Evolutionary conservation across 2,113 vertebrate species (phyloP).

Genomic region (Macquaria ambigua): DNA sequence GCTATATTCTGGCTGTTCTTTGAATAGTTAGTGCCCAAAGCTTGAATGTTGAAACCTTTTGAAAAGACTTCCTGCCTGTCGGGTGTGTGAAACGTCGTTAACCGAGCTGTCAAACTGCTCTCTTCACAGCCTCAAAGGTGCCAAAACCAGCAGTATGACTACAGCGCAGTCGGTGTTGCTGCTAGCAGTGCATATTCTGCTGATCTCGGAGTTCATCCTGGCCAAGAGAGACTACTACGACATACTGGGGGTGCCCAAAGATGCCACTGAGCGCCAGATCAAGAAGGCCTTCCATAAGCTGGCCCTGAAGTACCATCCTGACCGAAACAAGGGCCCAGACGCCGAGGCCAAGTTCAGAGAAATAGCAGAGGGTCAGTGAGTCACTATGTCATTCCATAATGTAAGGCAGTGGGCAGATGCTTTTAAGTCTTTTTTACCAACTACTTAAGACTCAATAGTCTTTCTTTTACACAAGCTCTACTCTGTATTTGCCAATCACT

Average conservation of each 20-base stretch:
- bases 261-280: conserved; percentile 93
- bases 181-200: conserved; percentile 92
- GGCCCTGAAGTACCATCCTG: conserved; percentile 96
- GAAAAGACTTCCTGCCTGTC: not conserved
- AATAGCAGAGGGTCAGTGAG: conserved; percentile 92
- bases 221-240: conserved; percentile 95
- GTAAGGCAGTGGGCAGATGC: not conserved
- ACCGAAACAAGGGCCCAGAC: conserved; percentile 95
- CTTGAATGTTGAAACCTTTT: not conserved
- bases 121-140: conserved; percentile 67
- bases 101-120: conserved; percentile 21
- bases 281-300: conserved; percentile 98
- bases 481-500: too few species aligned
- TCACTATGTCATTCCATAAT: not conserved
- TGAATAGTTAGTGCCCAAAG: rapidly evolving
- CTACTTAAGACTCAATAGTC: too few species aligned
- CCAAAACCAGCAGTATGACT: conserved; percentile 86
- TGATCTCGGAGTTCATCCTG: conserved; percentile 95
- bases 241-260: conserved; percentile 93
- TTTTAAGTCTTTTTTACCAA: not conserved
- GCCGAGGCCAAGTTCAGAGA: conserved; percentile 96
- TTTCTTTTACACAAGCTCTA: too few species aligned
- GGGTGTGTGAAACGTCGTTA: not conserved
- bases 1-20: rapidly evolving
- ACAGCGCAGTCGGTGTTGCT: conserved; percentile 89